Percentiles rank a stretch among this genome's conserved stretches.
phyloP scores from a whole-genome alignment of 1,140 invertebrate species.

The Penaeus japonicus region DNA sequence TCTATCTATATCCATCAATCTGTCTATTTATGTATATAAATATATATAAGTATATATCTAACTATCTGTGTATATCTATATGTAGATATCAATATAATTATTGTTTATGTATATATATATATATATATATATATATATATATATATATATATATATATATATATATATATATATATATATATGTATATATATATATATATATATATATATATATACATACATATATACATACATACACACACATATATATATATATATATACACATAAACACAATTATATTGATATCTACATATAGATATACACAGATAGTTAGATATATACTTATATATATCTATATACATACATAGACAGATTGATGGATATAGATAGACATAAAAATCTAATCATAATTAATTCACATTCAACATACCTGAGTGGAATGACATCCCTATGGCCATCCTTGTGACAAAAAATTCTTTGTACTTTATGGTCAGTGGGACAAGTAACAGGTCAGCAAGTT shows the following conservation, averaged over 20 bases:
- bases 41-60: too few species aligned
- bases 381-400: not conserved
- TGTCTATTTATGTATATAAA: too few species aligned
- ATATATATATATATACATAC: not conserved
- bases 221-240: not conserved
- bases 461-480: constrained; percentile 80
- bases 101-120: not conserved
- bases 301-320: too few species aligned
- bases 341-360: too few species aligned
- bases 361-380: not conserved
- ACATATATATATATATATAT: not conserved
- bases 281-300: too few species aligned
- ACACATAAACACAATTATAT: too few species aligned
- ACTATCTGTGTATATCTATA: too few species aligned
- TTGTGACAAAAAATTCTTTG: constrained; percentile 87
- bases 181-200: not conserved
- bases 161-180: not conserved
- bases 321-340: too few species aligned
- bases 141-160: not conserved
- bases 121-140: not conserved
- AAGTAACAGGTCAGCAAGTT: constrained; percentile 81
- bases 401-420: constrained; percentile 76
- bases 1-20: too few species aligned
- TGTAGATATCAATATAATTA: too few species aligned
- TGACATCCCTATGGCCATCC: constrained; percentile 87